Evolutionary conservation across 1,140 invertebrate genomes (phyloP), one percentile per base, ranked within the genome.

Genomic region (Tetramorium parvispinum): DNA sequence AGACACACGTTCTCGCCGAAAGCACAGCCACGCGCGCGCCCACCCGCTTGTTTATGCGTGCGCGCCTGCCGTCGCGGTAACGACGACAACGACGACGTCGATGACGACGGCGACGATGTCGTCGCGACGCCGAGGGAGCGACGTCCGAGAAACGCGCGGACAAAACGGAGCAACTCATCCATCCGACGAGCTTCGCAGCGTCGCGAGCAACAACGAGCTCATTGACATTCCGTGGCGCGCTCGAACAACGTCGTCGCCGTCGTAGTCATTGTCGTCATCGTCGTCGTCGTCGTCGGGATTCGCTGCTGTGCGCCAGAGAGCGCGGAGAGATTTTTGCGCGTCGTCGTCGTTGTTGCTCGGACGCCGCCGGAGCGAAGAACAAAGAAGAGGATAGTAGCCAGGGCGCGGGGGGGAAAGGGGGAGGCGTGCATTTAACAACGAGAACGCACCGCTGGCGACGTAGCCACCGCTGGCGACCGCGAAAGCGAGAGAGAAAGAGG

Each of bases 211-310:
- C 87, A 68, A 78, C 57, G 37, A 66, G 85, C 85, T 89, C 85
- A 89, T 89, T 86, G 77, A 89, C 85, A 89, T 89, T 89, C 83
- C 61, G 68, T 89, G 57, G 76, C 76, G 59, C 59, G 65, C 85
- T 21, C 59, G 32, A 85, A 85, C 75, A 27, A 40, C 65, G 49
- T 57, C 71, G 51, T 37, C 27, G 11, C 46, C 7, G 16, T 32
- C 46, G 3, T 3, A 32, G 32, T 71, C 55, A 27, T 53, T 16
- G 70, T 32, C 68, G 3, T 66, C 32, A 2, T 32, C 27, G 3
- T 66, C 68, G 7, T 71, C 46, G 11, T 32, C 55, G 8, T 46
- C 37, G 40, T 71, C 66, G 32, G 18, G 16, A 21, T 46, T 81
- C 59, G 59, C 18, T 46, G 46, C 75, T 18, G 27, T 53, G 59